phyloP scores from a whole-genome alignment of 2,888 invertebrate species.

The Drosophila ustulata region DNA sequence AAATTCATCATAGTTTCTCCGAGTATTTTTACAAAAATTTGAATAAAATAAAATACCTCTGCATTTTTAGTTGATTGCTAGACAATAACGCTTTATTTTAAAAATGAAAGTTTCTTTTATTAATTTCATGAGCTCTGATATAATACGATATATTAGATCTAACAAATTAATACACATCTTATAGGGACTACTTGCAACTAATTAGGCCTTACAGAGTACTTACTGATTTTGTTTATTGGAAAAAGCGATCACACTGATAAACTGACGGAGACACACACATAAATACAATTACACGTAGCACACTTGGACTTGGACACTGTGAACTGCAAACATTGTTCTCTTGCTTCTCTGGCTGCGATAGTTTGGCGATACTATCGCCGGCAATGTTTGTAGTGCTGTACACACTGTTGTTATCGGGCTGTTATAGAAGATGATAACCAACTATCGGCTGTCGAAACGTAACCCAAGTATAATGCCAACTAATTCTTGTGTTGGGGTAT shows the following conservation, averaged over 20 bases:
- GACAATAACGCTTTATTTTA: too few relatives aligned
- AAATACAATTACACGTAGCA: background rate
- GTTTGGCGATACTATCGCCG: background rate
- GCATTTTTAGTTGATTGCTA: too few relatives aligned
- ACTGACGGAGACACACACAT: conserved; percentile 1
- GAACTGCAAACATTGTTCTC: conserved; percentile 17
- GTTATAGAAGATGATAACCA: background rate
- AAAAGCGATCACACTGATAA: background rate
- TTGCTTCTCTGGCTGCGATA: background rate
- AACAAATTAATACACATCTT: too few relatives aligned
- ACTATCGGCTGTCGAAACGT: conserved; percentile 2
- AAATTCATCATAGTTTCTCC: too few relatives aligned
- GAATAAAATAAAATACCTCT: too few relatives aligned
- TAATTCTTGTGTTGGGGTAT: conserved; percentile 28
- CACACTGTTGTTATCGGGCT: background rate
- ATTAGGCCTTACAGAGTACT: too few relatives aligned
- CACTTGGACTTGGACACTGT: conserved; percentile 4
- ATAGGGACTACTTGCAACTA: too few relatives aligned
- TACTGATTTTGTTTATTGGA: too few relatives aligned
- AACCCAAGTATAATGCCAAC: conserved; percentile 36
- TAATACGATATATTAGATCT: too few relatives aligned
- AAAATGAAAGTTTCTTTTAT: too few relatives aligned
- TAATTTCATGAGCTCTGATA: too few relatives aligned
- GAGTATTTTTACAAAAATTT: too few relatives aligned
- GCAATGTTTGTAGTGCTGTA: conserved; percentile 16